Percentiles rank a stretch among this genome's conserved stretches.
These are phyloP conservation scores for Silurus glanis DNA, from an alignment of 2,113 vertebrate species.

Conservation along the genomic window DNA sequence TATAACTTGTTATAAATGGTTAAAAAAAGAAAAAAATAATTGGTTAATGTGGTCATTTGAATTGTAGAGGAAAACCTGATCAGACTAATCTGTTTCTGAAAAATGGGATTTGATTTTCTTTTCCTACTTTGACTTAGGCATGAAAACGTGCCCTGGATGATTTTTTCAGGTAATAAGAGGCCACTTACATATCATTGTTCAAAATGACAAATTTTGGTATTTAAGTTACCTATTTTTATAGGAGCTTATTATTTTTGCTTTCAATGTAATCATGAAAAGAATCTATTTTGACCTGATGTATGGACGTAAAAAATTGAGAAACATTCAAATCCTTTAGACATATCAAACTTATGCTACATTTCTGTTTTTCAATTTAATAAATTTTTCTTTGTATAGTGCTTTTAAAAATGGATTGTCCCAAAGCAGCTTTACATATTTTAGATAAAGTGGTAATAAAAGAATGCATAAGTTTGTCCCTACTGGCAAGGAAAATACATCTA, in stretches of 20 bases:
- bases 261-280: not conserved
- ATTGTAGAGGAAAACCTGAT: not conserved
- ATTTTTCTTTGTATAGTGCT: no score
- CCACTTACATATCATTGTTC: not conserved
- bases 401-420: no score
- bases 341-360: not conserved
- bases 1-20: not conserved
- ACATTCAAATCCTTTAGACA: no score
- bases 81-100: not conserved
- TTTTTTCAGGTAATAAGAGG: not conserved
- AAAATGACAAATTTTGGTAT: not conserved
- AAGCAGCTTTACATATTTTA: no score
- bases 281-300: not conserved
- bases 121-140: not conserved
- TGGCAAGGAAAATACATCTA: no score
- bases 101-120: not conserved
- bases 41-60: not conserved
- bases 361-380: not conserved
- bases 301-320: not conserved
- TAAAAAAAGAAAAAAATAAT: not conserved
- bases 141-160: not conserved
- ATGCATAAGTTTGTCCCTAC: no score
- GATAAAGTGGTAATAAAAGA: no score
- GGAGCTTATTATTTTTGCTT: not conserved
- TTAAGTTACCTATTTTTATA: not conserved